Evolutionary conservation across 2,888 invertebrate genomes (phyloP), one percentile per base, ranked within the genome.

Genomic region (Metalampra italica): DNA sequence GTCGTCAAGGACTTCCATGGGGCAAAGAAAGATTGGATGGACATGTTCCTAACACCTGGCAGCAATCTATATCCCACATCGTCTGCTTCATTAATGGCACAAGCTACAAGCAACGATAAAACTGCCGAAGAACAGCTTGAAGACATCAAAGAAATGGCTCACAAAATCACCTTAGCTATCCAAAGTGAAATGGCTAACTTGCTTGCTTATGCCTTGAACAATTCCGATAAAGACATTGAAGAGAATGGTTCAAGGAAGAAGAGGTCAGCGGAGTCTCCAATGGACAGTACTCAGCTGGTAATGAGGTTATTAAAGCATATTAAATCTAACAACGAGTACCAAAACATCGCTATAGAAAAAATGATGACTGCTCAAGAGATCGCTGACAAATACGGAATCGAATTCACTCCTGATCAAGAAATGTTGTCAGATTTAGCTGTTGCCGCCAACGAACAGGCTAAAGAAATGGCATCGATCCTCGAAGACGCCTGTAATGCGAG

Each of bases 301-400:
- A 79, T 77, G 68, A 73, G 82, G 59, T 53, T 89, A 15, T 59
- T 89, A 1, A 82, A 80, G 48, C 88, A 89, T 51, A 88, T 89
- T 1, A 88, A 87, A 55, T 71, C 72, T 0, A 85, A 78, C 52
- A 89, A 88, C 45, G 88, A 89, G 58, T 80, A 78, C 50, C 89
- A 89, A 48, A 88, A 87, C 51, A 77, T 86, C n/a, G 87, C 87
- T 1, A 87, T 89, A 12, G 89, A 88, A 11, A 88, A 89, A 59
- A 84, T 89, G 85, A 87, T 89, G 87, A 70, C 78, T 1, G 88
- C 88, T 41, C 86, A 88, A 66, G 83, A 89, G 63, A 88, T 88
- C 1, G 88, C 89, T 32, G 83, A 86, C 37, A 87, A 88, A 68
- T 88, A 74, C 53, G 83, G 84, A 39, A 76, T 89, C 8, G 78